Evolutionary conservation across 92 coral and sea anemone species (phyloP).

Genomic region (Palythoa grandiflora): DNA sequence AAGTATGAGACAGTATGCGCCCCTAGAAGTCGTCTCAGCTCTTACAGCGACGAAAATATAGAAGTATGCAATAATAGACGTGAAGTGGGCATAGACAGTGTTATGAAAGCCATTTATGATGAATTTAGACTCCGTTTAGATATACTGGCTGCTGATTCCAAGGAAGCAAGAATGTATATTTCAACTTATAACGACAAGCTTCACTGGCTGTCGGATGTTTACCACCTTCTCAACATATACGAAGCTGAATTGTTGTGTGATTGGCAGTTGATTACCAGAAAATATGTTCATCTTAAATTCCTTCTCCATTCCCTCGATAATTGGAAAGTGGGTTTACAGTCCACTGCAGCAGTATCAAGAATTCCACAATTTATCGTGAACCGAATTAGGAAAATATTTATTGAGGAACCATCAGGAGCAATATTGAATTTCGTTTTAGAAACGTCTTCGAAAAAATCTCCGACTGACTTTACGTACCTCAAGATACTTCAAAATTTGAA

Average conservation of each 20-base stretch:
- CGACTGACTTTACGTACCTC: constrained; percentile 2
- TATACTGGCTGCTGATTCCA: background rate
- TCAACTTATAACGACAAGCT: background rate
- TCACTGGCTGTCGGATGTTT: constrained; percentile 20
- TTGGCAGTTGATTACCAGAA: constrained; percentile 11
- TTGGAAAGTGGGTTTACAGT: background rate
- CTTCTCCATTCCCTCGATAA: constrained; percentile 17
- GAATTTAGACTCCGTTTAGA: background rate
- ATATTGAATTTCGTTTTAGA: constrained; percentile 1
- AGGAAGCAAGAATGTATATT: constrained; percentile 21
- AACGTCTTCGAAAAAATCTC: background rate
- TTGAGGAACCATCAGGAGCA: constrained; percentile 10
- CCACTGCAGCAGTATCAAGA: background rate
- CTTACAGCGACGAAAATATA: background rate
- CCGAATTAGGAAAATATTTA: background rate
- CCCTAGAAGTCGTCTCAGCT: too few species aligned
- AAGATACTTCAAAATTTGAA: background rate
- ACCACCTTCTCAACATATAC: constrained; percentile 5
- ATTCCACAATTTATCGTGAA: background rate
- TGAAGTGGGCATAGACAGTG: background rate
- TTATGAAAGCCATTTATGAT: background rate
- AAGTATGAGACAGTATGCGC: too few species aligned
- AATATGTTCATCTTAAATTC: constrained; percentile 20
- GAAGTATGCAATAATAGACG: background rate
- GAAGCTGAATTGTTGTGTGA: constrained; percentile 18